Percentiles rank a stretch among this genome's conserved stretches.
phyloP scores from a whole-genome alignment of 2,113 vertebrate species.

The Calonectris borealis region DNA sequence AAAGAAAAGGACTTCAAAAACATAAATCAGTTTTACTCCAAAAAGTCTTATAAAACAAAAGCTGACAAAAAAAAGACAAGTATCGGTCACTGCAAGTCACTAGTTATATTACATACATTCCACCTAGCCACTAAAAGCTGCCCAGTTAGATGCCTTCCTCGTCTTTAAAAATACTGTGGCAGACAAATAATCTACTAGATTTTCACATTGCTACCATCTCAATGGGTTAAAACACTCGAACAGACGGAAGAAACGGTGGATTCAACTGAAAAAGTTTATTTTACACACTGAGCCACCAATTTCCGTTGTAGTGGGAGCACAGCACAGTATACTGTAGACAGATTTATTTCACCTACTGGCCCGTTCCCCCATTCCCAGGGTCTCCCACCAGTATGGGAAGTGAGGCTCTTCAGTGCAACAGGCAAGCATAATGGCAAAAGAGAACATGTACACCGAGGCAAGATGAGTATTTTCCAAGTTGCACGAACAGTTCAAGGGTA shows the following conservation, averaged over 20 bases:
- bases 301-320: not conserved
- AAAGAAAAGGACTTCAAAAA: not conserved
- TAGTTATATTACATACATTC: not conserved
- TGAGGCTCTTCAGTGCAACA: not conserved
- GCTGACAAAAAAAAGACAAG: not conserved
- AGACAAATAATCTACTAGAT: not conserved
- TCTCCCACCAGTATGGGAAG: not conserved
- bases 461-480: accelerated
- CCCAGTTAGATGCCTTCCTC: not conserved
- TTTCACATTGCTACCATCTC: not conserved
- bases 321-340: not conserved
- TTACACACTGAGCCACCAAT: not conserved
- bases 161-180: not conserved
- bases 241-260: not conserved
- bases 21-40: not conserved
- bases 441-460: not conserved
- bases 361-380: not conserved
- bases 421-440: not conserved
- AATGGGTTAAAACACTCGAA: not conserved
- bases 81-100: not conserved
- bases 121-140: not conserved
- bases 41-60: not conserved
- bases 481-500: not conserved
- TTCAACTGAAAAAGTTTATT: not conserved
- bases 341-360: not conserved